phyloP scores from a whole-genome alignment of 2,113 vertebrate genomes.

The Cepphus grylle region DNA sequence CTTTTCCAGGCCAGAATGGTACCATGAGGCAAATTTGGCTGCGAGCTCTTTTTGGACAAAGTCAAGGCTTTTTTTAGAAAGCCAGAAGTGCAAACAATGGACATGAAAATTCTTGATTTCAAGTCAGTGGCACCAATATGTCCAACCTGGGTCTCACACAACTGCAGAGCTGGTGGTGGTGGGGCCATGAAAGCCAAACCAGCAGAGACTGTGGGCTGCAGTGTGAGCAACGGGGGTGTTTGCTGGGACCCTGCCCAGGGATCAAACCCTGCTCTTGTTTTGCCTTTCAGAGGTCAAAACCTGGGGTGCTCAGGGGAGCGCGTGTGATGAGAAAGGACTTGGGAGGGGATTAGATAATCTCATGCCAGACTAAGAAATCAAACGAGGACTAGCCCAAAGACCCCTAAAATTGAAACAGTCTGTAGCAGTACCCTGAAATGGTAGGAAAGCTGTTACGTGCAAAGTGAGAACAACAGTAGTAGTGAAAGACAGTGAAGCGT shows the following conservation, averaged over 20 bases:
- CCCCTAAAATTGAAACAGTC: not conserved
- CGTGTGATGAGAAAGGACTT: not conserved
- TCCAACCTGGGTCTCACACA: not conserved
- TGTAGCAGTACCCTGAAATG: not conserved
- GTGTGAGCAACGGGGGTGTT: accelerated
- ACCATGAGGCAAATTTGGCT: not conserved
- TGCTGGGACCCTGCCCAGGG: not conserved
- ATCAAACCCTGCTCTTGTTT: not conserved
- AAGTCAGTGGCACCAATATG: not conserved
- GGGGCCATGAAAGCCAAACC: not conserved
- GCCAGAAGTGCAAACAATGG: not conserved
- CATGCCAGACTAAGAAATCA: not conserved
- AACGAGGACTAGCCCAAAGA: not conserved
- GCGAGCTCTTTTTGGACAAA: not conserved
- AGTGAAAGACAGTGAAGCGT: not conserved
- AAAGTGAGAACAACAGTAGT: not conserved
- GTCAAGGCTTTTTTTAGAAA: not conserved
- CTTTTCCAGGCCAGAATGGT: not conserved
- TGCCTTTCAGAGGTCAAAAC: not conserved
- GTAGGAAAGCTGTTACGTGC: not conserved
- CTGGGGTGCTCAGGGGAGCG: not conserved
- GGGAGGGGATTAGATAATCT: not conserved
- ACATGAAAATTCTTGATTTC: not conserved
- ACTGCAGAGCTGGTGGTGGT: accelerated
- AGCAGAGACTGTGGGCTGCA: accelerated